Evolutionary conservation across 64 coral and sea anemone genomes (phyloP).

Genomic region (Pocillopora verrucosa): DNA sequence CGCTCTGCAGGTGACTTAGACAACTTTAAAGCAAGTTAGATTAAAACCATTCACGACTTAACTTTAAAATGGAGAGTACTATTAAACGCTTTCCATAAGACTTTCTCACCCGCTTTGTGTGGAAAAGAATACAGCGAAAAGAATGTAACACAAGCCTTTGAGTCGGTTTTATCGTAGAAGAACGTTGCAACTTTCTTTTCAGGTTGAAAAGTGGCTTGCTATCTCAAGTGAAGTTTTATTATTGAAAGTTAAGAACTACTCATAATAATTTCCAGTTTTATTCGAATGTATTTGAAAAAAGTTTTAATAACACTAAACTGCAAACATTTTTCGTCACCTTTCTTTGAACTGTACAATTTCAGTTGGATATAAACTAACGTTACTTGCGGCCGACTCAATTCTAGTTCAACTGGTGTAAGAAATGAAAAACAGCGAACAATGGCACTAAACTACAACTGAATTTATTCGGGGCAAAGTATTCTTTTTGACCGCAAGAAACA

Average conservation of each 20-base stretch:
- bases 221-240: not conserved
- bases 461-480: not conserved
- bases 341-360: constrained; percentile 12
- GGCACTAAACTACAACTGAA: not conserved
- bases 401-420: not conserved
- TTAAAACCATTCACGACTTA: not conserved
- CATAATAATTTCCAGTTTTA: not conserved
- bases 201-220: not conserved
- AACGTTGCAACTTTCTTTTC: not conserved
- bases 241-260: not conserved
- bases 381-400: not conserved
- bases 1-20: not conserved
- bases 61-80: not conserved
- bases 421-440: not conserved
- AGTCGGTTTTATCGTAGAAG: not conserved
- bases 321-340: not conserved
- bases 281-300: constrained; percentile 31
- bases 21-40: not conserved
- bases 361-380: not conserved
- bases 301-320: not conserved
- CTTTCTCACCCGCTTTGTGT: constrained; percentile 23
- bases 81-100: not conserved
- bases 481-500: constrained; percentile 17
- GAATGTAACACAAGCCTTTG: not conserved
- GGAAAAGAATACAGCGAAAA: not conserved